Evolutionary conservation across 1,140 invertebrate species (phyloP).

Genomic region (Diorhabda sublineata): DNA sequence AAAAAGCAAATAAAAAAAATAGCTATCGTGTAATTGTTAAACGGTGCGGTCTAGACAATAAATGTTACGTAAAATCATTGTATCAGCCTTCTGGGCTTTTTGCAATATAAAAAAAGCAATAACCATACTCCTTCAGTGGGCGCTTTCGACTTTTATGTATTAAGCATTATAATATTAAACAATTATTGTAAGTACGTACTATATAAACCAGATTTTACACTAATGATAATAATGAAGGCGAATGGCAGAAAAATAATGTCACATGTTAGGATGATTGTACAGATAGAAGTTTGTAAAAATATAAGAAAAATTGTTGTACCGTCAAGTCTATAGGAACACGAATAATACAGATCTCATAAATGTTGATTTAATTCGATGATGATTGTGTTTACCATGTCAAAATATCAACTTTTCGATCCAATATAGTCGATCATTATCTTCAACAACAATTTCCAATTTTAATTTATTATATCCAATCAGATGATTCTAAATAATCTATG

Average conservation of each 20-base stretch:
- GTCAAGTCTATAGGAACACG: slow-evolving; percentile 29
- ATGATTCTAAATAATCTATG: no score
- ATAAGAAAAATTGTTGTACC: slow-evolving; percentile 44
- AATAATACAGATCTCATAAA: no score
- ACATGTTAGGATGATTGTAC: slow-evolving; percentile 48
- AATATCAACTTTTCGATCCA: no score
- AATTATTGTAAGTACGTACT: slow-evolving; percentile 48
- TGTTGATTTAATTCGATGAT: no score
- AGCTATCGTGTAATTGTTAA: slow-evolving; percentile 13
- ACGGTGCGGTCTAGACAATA: background rate
- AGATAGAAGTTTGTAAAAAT: slow-evolving; percentile 50
- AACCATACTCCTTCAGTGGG: slow-evolving; percentile 53
- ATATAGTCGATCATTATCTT: no score
- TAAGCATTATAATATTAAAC: slow-evolving; percentile 47
- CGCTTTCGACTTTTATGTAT: slow-evolving; percentile 49
- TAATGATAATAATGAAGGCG: slow-evolving; percentile 46
- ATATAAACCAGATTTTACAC: slow-evolving; percentile 49
- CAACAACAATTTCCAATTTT: no score
- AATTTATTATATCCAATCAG: no score
- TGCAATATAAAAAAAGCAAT: slow-evolving; percentile 53
- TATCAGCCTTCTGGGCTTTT: slow-evolving; percentile 46
- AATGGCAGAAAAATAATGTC: slow-evolving; percentile 31
- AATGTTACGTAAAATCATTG: slow-evolving; percentile 26
- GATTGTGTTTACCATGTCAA: no score
- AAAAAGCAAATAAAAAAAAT: background rate